Base-by-base conservation (phyloP, 2,888 invertebrate genomes). In the Kuschelorhynchus macadamiae region DNA sequence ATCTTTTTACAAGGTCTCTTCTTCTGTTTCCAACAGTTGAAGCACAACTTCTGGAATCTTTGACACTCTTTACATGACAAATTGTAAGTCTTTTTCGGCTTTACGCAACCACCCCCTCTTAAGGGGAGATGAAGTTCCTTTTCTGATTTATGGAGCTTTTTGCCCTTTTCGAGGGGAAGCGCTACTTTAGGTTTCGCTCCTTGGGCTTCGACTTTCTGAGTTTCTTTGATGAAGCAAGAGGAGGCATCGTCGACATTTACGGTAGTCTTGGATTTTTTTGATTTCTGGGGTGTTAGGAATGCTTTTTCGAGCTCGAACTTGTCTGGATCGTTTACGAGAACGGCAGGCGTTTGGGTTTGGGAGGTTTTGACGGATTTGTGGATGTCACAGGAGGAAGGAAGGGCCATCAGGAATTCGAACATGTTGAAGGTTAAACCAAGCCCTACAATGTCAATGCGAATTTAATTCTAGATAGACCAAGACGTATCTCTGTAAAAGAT, bases 61-160 rank as follows among this genome's bases (percentile, higher is more conserved):
- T 71, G 65, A 44, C 77, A 76, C 25, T 76, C 71, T 4, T 64
- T 55, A 55, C 74, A 74, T 18, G 44, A 20, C 12, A 42, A 11
- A 4, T 39, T 63, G n/a, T 52, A 9, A n/a, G 21, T 18, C 20
- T 18, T 56, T n/a, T 17, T 42, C 11, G n/a, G 33, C 46, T 14
- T 57, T 5, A 32, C 12, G 2, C 17, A 30, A 0, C 32, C 1
- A n/a, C 44, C 3, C 7, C 42, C 36, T 5, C 12, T 21, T 33
- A 14, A 11, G 2, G 47, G 33, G 14, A 65, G 32, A 25, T 65
- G 57, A 16, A 65, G 25, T n/a, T 80, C 77, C 17, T 79, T 79
- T 36, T 73, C 74, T 0, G 79, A 77, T 30, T 76, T 75, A 67
- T 81, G 80, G 56, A 81, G 72, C 33, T 74, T 72, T 21, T 74